Evolutionary conservation across 2,888 invertebrate genomes (phyloP), one percentile per base, ranked within the genome.

Genomic region (Ectropis crepuscularia): DNA sequence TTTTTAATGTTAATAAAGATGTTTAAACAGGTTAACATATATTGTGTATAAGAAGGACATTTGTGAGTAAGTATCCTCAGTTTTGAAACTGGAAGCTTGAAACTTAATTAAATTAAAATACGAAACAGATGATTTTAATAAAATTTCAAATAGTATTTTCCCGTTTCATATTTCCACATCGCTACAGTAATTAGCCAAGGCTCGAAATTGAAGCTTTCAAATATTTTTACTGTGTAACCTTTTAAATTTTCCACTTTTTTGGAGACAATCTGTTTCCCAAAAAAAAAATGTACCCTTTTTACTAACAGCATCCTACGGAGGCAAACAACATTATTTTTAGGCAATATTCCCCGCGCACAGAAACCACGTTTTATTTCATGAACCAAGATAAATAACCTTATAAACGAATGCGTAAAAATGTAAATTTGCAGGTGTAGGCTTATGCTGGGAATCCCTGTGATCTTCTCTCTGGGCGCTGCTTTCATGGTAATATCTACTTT

Each of bases 321-420:
- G 43, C 42, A 53, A 53, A 53, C 53, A 36, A 37, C 28, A 53
- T 43, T 43, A 43, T 43, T 53, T 50, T 53, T 11, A 43, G 43
- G 53, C 43, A 53, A 53, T 53, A 47, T 46, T 55, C 28, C 58
- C 36, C 16, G 45, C 12, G 38, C n/a, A 50, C 42, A 11, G 38
- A 53, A 48, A 53, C 47, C 53, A 48, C 9, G 41, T 60, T 59
- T 60, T 49, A 61, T 49, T 61, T 43, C 60, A 54, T 54, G 42
- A 61, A 43, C 11, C 41, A 43, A 54, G 42, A 47, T 54, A 43
- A 48, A 61, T 47, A 61, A 58, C 51, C 53, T 53, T 53, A 47
- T 53, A 60, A 53, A 61, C 54, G 48, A 61, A 61, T 12, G 53
- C 42, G 53, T 43, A 61, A 53, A 53, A 60, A 54, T 53, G 38